A percentile compares a stretch with the other conserved stretches of the same genome.
Evolutionary conservation across 2,888 invertebrate species (phyloP).

Genomic region (Drosophila pegasa): DNA sequence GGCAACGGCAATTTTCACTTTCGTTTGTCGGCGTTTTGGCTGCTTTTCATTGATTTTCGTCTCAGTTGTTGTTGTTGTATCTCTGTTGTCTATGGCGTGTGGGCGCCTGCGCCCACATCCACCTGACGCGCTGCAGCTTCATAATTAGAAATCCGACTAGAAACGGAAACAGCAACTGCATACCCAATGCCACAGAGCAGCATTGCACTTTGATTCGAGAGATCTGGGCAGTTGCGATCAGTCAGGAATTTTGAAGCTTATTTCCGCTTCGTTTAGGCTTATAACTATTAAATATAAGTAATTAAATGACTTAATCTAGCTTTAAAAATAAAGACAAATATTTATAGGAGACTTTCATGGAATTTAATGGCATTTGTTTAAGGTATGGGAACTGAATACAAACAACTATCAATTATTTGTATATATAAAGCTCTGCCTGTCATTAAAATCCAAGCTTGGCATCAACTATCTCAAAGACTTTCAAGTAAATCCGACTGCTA

Average conservation of each 20-base stretch:
- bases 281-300: not conserved
- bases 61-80: not conserved
- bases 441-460: too few relatives aligned
- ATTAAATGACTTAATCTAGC: not conserved
- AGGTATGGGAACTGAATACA: too few relatives aligned
- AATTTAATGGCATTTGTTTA: too few relatives aligned
- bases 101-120: conserved; percentile 38
- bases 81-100: conserved; percentile 16
- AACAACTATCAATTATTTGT: too few relatives aligned
- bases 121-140: conserved; percentile 38
- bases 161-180: conserved; percentile 15
- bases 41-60: conserved; percentile 16
- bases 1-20: conserved; percentile 46
- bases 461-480: too few relatives aligned
- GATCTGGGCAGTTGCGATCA: not conserved
- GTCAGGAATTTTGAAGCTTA: not conserved
- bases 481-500: too few relatives aligned
- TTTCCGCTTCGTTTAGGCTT: not conserved
- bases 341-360: too few relatives aligned
- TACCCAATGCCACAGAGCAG: conserved; percentile 2
- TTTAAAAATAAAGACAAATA: too few relatives aligned
- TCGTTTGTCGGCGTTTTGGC: conserved; percentile 45
- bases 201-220: not conserved
- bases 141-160: conserved; percentile 26
- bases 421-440: too few relatives aligned